Percentiles rank a stretch among this genome's conserved stretches.
phyloP scores from a whole-genome alignment of 2,113 vertebrate species.

The Siphamia tubifer region DNA sequence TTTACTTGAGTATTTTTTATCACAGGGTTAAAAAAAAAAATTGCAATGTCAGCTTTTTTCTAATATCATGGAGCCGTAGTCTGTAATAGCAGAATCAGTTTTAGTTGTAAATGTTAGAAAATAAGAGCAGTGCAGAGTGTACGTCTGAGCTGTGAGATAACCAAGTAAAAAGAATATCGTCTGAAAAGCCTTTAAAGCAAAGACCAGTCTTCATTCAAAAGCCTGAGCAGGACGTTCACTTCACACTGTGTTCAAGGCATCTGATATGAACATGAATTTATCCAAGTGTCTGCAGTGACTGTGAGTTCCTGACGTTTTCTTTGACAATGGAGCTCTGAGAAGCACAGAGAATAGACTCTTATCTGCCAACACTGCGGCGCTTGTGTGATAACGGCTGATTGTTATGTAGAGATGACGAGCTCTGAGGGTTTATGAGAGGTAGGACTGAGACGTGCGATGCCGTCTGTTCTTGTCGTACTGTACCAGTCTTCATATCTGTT shows the following conservation, averaged over 20 bases:
- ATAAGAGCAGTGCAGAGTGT: too few species aligned
- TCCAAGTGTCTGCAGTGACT: slow-evolving; percentile 48
- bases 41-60: too few species aligned
- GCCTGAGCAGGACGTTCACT: background rate
- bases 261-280: slow-evolving; percentile 25
- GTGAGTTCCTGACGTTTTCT: slow-evolving; percentile 28
- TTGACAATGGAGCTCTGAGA: slow-evolving; percentile 25
- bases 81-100: too few species aligned
- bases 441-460: slow-evolving; percentile 13
- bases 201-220: too few species aligned
- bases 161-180: too few species aligned
- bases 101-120: background rate
- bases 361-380: slow-evolving; percentile 23
- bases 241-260: background rate
- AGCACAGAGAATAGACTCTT: slow-evolving; percentile 52
- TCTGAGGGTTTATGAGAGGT: slow-evolving; percentile 45
- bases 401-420: slow-evolving; percentile 29
- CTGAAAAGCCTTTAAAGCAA: too few species aligned
- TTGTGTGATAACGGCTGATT: slow-evolving; percentile 63
- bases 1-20: too few species aligned
- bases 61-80: too few species aligned
- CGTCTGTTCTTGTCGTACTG: slow-evolving; percentile 13
- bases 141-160: too few species aligned
- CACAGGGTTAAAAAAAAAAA: too few species aligned
- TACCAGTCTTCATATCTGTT: slow-evolving; percentile 16